Percentiles rank a stretch among this genome's conserved stretches.
Conservation (phyloP, 2,113 vertebrate species). For the Vidua chalybeata region DNA sequence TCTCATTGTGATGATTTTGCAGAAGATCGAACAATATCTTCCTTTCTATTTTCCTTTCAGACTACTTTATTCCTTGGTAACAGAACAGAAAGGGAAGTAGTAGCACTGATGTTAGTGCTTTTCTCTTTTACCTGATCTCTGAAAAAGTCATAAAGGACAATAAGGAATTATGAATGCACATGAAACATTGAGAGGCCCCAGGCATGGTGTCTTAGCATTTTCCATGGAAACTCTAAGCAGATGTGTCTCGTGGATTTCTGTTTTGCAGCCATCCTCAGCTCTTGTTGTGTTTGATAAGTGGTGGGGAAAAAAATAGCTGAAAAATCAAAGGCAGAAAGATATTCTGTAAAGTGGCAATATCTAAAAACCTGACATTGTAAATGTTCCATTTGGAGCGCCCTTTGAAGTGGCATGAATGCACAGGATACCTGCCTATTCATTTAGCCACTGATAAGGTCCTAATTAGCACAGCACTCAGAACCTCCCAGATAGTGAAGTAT, state of each 20-base stretch:
- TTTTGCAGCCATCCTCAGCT: not conserved
- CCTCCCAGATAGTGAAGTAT: not conserved
- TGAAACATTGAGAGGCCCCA: not conserved
- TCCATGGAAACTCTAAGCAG: not conserved
- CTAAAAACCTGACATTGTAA: constrained; percentile 23
- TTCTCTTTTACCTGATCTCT: not conserved
- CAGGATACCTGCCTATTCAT: constrained; percentile 37
- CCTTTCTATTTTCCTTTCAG: not conserved
- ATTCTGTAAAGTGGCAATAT: constrained; percentile 35
- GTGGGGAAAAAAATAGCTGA: not conserved
- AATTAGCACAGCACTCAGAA: constrained; percentile 46
- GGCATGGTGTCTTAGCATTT: not conserved
- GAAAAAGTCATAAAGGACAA: not conserved
- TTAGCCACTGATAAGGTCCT: constrained; percentile 50
- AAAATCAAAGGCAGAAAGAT: constrained; percentile 49
- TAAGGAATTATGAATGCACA: not conserved
- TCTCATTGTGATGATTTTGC: not conserved
- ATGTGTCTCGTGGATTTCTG: not conserved
- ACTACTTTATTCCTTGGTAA: not conserved
- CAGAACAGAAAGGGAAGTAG: not conserved
- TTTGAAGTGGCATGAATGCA: constrained; percentile 54
- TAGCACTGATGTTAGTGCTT: not conserved
- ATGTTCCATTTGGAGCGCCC: not conserved
- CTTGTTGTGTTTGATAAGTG: not conserved
- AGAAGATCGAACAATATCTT: not conserved